A percentile compares a stretch with the other conserved stretches of the same genome.
These are phyloP conservation scores for Drosophila subpulchrella DNA, from an alignment of 1,140 invertebrate species.

Conservation along the genomic window DNA sequence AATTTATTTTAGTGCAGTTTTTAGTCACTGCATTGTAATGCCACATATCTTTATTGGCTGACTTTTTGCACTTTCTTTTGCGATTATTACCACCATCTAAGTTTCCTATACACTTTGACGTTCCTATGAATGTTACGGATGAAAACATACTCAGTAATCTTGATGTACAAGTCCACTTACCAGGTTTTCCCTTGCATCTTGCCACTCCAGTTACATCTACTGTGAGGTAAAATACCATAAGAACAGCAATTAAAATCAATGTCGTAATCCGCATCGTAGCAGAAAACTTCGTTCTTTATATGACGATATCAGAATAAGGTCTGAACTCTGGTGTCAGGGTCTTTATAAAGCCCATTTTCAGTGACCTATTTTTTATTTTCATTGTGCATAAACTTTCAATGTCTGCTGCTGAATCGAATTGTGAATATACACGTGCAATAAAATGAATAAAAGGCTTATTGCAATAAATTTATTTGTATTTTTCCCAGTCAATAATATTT, in stretches of 20 bases:
- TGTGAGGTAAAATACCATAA: constrained; percentile 7
- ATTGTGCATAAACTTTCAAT: not conserved
- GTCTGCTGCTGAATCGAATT: not conserved
- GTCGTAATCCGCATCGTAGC: constrained; percentile 19
- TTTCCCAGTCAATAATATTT: too few relatives aligned
- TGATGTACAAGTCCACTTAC: not conserved
- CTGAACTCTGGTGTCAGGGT: constrained; percentile 7
- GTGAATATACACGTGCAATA: too few relatives aligned
- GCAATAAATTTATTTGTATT: too few relatives aligned
- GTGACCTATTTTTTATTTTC: not conserved
- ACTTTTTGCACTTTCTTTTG: constrained; percentile 6
- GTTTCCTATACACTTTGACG: constrained; percentile 7
- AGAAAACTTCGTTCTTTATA: not conserved
- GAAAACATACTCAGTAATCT: not conserved
- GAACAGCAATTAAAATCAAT: not conserved
- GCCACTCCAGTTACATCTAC: not conserved
- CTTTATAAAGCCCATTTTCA: constrained; percentile 16
- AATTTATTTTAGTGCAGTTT: constrained; percentile 19
- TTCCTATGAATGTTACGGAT: not conserved
- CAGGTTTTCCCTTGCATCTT: constrained; percentile 23
- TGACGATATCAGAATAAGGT: not conserved
- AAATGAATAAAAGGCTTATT: too few relatives aligned
- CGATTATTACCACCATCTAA: constrained; percentile 19
- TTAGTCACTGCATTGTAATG: constrained; percentile 9
- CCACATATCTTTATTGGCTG: constrained; percentile 30